Evolutionary conservation across 2,888 invertebrate genomes (phyloP).

Genomic region (Drosophila meridiana): DNA sequence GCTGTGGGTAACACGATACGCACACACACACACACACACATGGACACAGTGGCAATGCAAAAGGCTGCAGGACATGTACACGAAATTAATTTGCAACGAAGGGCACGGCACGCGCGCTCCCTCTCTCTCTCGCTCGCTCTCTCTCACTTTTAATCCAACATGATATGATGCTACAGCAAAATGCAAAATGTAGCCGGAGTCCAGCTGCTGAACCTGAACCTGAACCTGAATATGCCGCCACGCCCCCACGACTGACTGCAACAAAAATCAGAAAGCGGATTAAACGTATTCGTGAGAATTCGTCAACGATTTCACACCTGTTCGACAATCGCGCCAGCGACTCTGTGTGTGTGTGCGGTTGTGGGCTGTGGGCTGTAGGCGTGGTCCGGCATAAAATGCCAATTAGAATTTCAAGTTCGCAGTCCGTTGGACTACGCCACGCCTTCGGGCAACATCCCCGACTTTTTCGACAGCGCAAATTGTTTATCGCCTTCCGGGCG

Average conservation of each 20-base stretch:
- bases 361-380: conserved; percentile 26
- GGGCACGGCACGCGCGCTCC: conserved; percentile 36
- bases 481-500: conserved; percentile 71
- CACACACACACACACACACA: conserved; percentile 11
- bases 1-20: conserved; percentile 51
- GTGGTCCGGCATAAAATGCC: conserved; percentile 69
- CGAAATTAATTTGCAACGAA: conserved; percentile 75
- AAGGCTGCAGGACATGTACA: conserved; percentile 78
- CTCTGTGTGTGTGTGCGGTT: neutral
- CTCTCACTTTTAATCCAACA: conserved; percentile 73
- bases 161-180: conserved; percentile 71
- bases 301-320: conserved; percentile 83
- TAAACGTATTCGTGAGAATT: conserved; percentile 84
- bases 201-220: conserved; percentile 30
- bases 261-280: conserved; percentile 81
- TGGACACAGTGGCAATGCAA: conserved; percentile 56
- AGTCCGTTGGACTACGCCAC: conserved; percentile 45
- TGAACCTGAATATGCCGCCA: conserved; percentile 14
- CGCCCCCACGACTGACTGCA: conserved; percentile 47
- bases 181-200: conserved; percentile 53
- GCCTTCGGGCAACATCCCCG: conserved; percentile 48
- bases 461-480: conserved; percentile 65
- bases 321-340: conserved; percentile 33
- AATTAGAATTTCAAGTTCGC: conserved; percentile 79
- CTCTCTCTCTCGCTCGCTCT: neutral